These are phyloP conservation scores for Setipinna tenuifilis DNA, from an alignment of 2,797 vertebrate genomes.

Conservation along the genomic window DNA sequence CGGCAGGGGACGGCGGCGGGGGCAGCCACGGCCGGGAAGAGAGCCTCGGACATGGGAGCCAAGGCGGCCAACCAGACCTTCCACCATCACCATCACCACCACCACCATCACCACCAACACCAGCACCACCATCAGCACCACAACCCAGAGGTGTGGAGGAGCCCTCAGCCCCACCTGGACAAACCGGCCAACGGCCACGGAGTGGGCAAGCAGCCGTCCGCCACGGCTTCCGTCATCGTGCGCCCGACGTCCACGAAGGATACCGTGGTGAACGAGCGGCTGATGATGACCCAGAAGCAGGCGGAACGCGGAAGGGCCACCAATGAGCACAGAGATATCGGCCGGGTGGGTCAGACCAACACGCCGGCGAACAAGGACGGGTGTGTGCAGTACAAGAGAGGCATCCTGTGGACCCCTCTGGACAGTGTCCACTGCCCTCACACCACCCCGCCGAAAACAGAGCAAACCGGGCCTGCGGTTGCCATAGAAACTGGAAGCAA, in stretches of 20 bases:
- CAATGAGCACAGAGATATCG: background rate
- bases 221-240: conserved; percentile 95
- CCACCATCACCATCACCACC: background rate
- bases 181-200: conserved; percentile 44
- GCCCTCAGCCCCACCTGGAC: conserved; percentile 35
- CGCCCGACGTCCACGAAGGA: conserved; percentile 79
- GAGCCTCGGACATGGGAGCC: conserved; percentile 58
- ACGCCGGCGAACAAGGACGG: conserved; percentile 77
- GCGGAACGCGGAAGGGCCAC: conserved; percentile 79
- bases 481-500: conserved; percentile 41
- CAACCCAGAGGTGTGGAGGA: background rate
- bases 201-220: conserved; percentile 80
- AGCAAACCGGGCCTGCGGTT: conserved; percentile 37
- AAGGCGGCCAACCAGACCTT: background rate
- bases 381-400: conserved; percentile 81
- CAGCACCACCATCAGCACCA: background rate
- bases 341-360: conserved; percentile 61
- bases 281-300: conserved; percentile 71
- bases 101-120: background rate
- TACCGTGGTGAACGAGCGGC: conserved; percentile 67
- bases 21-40: conserved; percentile 74
- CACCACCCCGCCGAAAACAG: conserved; percentile 40
- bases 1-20: conserved; percentile 67
- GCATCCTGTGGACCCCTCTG: conserved; percentile 58
- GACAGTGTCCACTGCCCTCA: conserved; percentile 51